phyloP scores from a whole-genome alignment of 2,113 vertebrate species.

The Sylvilagus bachmani region DNA sequence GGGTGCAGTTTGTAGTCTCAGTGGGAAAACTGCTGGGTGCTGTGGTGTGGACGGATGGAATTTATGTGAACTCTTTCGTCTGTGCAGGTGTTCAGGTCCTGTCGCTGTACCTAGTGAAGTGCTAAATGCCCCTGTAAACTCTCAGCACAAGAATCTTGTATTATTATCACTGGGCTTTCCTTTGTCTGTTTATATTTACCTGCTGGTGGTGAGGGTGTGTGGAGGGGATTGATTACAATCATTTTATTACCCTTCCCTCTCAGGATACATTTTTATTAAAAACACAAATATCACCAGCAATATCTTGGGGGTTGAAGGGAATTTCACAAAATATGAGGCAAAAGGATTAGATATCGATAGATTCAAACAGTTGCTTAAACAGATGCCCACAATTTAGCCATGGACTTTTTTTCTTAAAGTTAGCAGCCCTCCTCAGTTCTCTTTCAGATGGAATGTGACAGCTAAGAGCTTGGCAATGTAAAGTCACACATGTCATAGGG shows the following conservation, averaged over 20 bases:
- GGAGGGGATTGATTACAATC: neutral
- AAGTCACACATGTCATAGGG: neutral
- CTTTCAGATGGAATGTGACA: neutral
- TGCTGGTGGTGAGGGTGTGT: neutral
- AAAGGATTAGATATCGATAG: neutral
- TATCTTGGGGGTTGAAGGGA: slow-evolving; percentile 1
- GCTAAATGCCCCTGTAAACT: neutral
- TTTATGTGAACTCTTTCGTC: neutral
- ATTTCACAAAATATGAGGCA: neutral
- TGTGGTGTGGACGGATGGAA: neutral
- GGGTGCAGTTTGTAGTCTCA: neutral
- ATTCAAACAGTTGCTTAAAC: slow-evolving; percentile 18
- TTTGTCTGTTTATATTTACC: slow-evolving; percentile 41
- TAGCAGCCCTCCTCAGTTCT: neutral
- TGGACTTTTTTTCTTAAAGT: slow-evolving; percentile 2
- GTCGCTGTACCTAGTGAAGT: neutral
- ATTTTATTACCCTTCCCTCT: slow-evolving; percentile 74
- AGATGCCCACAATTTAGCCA: neutral
- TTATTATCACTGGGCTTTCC: slow-evolving; percentile 14
- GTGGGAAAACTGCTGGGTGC: neutral
- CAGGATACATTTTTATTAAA: slow-evolving; percentile 77
- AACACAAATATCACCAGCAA: slow-evolving; percentile 69
- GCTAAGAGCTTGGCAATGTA: neutral
- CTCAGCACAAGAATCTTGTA: neutral
- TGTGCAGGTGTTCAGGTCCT: neutral